phyloP scores from a whole-genome alignment of 2,888 invertebrate genomes.

The Epinotia nisella region DNA sequence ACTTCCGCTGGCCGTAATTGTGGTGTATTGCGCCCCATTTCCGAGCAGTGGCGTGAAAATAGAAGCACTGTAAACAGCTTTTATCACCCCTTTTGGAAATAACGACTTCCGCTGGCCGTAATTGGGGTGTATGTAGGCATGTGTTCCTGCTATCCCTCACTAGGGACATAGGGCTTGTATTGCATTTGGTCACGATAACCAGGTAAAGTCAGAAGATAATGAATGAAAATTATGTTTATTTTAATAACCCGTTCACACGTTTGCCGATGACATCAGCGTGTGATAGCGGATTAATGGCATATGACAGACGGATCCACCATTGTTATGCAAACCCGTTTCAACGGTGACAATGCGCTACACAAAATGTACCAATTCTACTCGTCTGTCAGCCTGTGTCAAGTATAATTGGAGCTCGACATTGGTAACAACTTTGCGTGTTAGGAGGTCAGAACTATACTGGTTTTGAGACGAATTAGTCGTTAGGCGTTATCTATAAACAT shows the following conservation, averaged over 20 bases:
- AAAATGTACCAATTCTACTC: background rate
- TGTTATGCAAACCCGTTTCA: conserved; percentile 18
- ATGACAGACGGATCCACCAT: conserved; percentile 25
- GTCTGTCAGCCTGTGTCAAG: background rate
- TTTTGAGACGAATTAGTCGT: background rate
- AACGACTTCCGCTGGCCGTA: no score
- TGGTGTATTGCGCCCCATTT: no score
- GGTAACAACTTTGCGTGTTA: background rate
- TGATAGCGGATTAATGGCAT: conserved; percentile 26
- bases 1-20: no score
- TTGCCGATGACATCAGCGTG: background rate
- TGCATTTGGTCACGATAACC: no score
- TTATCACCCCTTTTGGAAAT: no score
- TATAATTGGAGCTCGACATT: background rate
- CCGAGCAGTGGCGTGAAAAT: no score
- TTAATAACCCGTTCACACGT: conserved; percentile 5
- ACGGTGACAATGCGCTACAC: background rate
- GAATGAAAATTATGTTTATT: background rate
- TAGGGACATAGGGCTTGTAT: no score
- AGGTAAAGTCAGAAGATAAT: background rate
- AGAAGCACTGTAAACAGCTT: no score
- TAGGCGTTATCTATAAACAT: background rate
- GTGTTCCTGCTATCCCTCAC: no score
- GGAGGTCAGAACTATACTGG: background rate
- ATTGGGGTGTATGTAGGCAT: no score